Evolutionary conservation across 1,140 invertebrate species (phyloP), one percentile per base, ranked within the genome.

Genomic region (Drosophila arizonae): DNA sequence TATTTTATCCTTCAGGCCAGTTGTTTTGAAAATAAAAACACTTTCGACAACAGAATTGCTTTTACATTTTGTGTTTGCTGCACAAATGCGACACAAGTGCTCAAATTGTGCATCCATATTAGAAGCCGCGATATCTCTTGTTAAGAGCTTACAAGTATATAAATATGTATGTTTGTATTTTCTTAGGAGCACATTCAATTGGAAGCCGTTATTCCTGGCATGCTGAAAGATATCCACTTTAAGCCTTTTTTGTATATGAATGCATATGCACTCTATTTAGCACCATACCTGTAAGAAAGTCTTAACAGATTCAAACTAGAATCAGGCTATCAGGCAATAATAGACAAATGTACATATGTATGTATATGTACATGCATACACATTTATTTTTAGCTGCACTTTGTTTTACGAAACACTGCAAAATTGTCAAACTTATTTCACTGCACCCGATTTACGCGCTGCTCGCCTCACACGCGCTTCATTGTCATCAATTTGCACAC

Each of bases 11-110:
- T 76, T 78, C 10, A 91, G 33, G 10, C 80, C 86, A 26, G 63
- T 26, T 21, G 90, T 91, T 62, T 91, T 91, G 26, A 91, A 80
- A 39, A 91, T 91, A 61, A 88, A 90, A 39, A 90, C 90, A 72
- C 86, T 91, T 72, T 91, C 90, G 6, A 78, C 77, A 5, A 90
- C 77, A 0, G 90, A 91, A 60, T 82, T 88, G n/a, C 74, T 91
- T 73, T 82, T 91, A 62, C 72, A 77, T 71, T 91, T 91, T 8
- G 90, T 91, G 58, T 91, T 90, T 17, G 81, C 86, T 39, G 90
- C 90, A 65, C 90, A 91, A 64, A 91, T 77, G 39, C 90, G 90
- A 33, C 90, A 91, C 56, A 91, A 72, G 72, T 85, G 79, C 58
- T 91, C 90, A 36, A 91, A 91, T 43, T 88, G 77, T 50, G 79